Base-by-base conservation (phyloP, 2,113 vertebrate genomes). In the Pandion haliaetus region DNA sequence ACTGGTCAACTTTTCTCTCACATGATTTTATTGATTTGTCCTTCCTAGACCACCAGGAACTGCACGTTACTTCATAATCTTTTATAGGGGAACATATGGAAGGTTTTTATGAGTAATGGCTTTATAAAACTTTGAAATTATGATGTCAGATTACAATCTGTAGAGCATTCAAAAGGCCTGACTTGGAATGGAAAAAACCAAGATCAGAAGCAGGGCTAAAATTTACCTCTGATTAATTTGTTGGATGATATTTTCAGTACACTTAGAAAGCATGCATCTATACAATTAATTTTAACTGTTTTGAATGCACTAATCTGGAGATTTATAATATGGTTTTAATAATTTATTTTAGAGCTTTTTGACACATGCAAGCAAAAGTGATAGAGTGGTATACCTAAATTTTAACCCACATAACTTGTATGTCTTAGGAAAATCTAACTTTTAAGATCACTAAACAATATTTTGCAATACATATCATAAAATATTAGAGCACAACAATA, bases 121-220 rank as follows among this genome's bases (percentile, higher is more conserved):
- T 92, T 86, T 77, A 88, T 77, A 88, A 91, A 88, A 81, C 29
- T 83, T 80, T 24, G 72, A 69, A 80, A 77, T 83, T 49, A 52
- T 67, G 21, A 67, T 58, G 58, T 70, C 40, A 86, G 50, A 84
- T 81, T 86, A 47, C 42, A 59, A 58, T 31, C 62, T 94, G 77
- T 55, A 84, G 32, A 34, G 47, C 34, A 66, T 79, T 91, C 73
- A 78, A 70, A 86, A 84, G 25, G 32, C 10, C 52, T 89, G 63
- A 71, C 28, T 91, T 86, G 58, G 13, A 88, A 82, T 21, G 17
- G 19, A 32, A 59, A 72, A 31, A 65, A 66, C 57, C 72, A 55
- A 44, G 3, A 63, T 45, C 47, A 67, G 38, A 90, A 86, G 23
- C n/a, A 63, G 52, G n/a, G n/a, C 16, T 88, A 72, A 76, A 67